phyloP scores from a whole-genome alignment of 2,113 vertebrate species.

The Mola mola region DNA sequence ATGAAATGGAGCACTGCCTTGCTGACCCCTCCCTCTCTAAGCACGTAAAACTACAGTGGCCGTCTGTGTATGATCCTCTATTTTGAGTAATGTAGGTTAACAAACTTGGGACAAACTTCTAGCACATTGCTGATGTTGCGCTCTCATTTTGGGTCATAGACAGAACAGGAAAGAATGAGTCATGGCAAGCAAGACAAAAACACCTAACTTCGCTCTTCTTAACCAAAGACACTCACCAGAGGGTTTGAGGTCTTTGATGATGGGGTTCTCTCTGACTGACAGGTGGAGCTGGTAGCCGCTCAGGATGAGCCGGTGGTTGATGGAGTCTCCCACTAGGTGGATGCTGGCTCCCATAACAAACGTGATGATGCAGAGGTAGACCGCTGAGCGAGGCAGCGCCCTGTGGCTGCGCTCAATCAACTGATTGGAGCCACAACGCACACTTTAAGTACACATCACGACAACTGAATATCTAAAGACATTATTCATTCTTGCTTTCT shows the following conservation, averaged over 20 bases:
- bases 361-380: slow-evolving; percentile 92
- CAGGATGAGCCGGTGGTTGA: slow-evolving; percentile 95
- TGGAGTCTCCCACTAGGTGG: slow-evolving; percentile 95
- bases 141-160: too few relatives aligned
- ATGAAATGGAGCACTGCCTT: too few relatives aligned
- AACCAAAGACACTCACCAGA: slow-evolving; percentile 76
- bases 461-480: background rate
- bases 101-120: too few relatives aligned
- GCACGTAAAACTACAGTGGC: too few relatives aligned
- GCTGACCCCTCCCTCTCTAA: too few relatives aligned
- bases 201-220: background rate
- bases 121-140: too few relatives aligned
- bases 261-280: slow-evolving; percentile 94
- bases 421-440: slow-evolving; percentile 70
- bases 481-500: background rate
- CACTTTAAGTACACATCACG: background rate
- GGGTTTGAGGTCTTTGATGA: slow-evolving; percentile 94
- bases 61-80: too few relatives aligned
- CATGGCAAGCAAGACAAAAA: background rate
- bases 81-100: too few relatives aligned
- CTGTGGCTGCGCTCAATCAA: slow-evolving; percentile 91
- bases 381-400: slow-evolving; percentile 83
- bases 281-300: slow-evolving; percentile 97
- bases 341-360: slow-evolving; percentile 99
- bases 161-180: background rate